phyloP scores from a whole-genome alignment of 2,113 vertebrate genomes.

The Burhinus oedicnemus region DNA sequence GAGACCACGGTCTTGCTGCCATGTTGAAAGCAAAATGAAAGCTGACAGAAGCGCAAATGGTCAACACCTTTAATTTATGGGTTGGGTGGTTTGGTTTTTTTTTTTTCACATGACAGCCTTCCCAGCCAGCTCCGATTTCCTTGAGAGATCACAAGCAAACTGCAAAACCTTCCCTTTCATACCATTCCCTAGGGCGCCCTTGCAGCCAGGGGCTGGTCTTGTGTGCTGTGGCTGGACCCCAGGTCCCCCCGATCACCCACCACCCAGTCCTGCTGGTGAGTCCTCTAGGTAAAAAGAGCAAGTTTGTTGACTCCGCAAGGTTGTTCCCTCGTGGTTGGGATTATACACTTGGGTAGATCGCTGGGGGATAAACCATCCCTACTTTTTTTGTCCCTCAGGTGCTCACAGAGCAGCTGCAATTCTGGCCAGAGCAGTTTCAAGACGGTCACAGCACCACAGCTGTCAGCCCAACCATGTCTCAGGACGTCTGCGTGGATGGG shows the following conservation, averaged over 20 bases:
- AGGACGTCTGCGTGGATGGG: fast-evolving
- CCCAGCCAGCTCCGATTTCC: background rate
- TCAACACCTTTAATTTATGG: background rate
- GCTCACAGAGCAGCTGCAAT: background rate
- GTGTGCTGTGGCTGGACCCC: background rate
- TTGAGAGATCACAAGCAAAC: background rate
- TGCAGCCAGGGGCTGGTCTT: background rate
- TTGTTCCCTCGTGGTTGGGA: background rate
- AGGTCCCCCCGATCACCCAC: background rate
- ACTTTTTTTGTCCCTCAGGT: background rate
- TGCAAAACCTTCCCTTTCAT: background rate
- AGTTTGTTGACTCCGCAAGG: background rate
- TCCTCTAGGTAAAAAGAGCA: fast-evolving
- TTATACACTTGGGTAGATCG: background rate
- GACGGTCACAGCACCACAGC: background rate
- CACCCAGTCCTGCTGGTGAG: background rate
- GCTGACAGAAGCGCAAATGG: background rate
- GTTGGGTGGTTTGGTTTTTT: background rate
- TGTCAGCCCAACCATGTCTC: background rate
- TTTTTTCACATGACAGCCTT: background rate
- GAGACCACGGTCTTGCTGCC: background rate
- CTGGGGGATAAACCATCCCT: background rate
- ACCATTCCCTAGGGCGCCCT: background rate
- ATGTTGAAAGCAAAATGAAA: background rate
- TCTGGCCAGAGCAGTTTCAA: background rate